Base-by-base conservation (phyloP, 1,140 invertebrate genomes). In the Odontomachus brunneus region DNA sequence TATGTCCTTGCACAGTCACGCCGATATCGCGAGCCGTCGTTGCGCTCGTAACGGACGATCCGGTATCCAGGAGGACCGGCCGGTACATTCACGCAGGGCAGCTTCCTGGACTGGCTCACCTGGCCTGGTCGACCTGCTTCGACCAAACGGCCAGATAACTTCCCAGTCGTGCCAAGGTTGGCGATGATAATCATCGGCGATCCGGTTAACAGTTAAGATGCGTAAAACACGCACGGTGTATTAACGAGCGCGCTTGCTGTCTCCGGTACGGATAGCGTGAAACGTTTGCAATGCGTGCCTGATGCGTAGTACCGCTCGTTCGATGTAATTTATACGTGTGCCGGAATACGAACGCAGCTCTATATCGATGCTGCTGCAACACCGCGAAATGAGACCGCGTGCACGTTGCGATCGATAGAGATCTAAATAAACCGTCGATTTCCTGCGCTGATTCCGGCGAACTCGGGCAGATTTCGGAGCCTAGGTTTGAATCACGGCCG, bases 11-110 rank as follows among this genome's bases (percentile, higher is more conserved):
- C 29, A 33, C 12, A 51, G 72, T 7, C 75, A 71, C 82, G 75
- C 89, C 83, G 87, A 85, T 89, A 91, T 88, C 87, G 86, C 83
- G 66, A 83, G 85, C 71, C 83, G 84, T 80, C n/a, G n/a, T 29
- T 3, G 11, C 9, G n/a, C 48, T 33, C 15, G 19, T 66, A 75
- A 55, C 62, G 33, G 19, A 26, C 67, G 24, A 72, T 53, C 3
- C 15, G 15, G 17, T 51, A 78, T 78, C 49, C 17, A 17, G 33
- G 19, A 29, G 67, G 48, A 60, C 19, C 44, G 24, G 57, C 14
- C 26, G n/a, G 33, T 17, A 19, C 29, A 3, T 44, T 59, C 67
- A 51, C 53, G n/a, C 15, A 55, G 44, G 9, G 12, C 33, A 74
- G 60, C 83, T 71, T 85, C 76, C 44, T 85, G 67, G 59, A 33